A percentile compares a stretch with the other conserved stretches of the same genome.
Conservation (phyloP, 2,113 vertebrate genomes). For the Illadopsis cleaveri region DNA sequence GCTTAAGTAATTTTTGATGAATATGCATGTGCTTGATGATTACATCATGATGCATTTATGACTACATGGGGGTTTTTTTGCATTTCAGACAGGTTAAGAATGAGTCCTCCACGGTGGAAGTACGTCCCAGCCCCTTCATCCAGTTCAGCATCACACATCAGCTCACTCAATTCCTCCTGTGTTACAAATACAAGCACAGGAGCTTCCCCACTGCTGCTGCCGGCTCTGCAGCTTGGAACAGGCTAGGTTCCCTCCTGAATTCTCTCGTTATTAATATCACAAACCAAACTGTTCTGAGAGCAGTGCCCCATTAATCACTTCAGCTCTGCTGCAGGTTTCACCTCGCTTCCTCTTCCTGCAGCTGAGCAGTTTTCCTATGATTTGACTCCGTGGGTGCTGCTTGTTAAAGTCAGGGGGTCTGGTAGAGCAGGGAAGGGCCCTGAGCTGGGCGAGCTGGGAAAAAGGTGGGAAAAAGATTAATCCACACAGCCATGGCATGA, state of each 20-base stretch:
- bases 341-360: slow-evolving; percentile 15
- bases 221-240: neutral
- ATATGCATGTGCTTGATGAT: neutral
- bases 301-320: slow-evolving; percentile 49
- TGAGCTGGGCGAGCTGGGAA: neutral
- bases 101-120: neutral
- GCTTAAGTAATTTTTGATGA: neutral
- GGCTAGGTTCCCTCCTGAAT: slow-evolving; percentile 48
- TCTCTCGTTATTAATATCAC: slow-evolving; percentile 58
- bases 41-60: neutral
- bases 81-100: neutral
- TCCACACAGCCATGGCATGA: neutral
- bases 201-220: neutral
- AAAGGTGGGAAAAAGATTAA: neutral
- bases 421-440: neutral
- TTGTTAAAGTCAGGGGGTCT: neutral
- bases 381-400: neutral
- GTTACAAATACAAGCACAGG: neutral
- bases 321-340: slow-evolving; percentile 25
- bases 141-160: neutral
- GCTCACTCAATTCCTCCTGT: neutral
- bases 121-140: neutral
- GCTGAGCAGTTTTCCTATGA: neutral
- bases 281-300: slow-evolving; percentile 27
- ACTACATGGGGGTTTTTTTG: neutral